Evolutionary conservation across 2,797 vertebrate genomes (phyloP).

Genomic region (Myioborus miniatus): DNA sequence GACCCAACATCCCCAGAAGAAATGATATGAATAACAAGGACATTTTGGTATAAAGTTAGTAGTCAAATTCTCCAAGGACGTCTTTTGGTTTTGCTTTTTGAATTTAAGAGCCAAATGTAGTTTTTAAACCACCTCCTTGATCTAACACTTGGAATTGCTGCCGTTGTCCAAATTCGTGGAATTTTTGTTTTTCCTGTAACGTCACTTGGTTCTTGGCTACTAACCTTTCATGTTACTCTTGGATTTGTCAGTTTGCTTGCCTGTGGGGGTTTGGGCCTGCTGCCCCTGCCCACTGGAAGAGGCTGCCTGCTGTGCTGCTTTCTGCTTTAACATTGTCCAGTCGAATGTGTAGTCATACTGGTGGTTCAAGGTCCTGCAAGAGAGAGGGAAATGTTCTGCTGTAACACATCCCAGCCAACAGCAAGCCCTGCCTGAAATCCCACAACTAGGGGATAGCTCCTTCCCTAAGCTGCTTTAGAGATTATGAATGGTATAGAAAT

Average conservation of each 20-base stretch:
- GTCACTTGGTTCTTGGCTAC: slow-evolving; percentile 99
- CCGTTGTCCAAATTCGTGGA: slow-evolving; percentile 81
- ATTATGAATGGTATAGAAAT: not conserved
- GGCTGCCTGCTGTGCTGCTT: slow-evolving; percentile 98
- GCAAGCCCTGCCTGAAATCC: not conserved
- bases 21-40: slow-evolving; percentile 87
- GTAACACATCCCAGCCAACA: not conserved
- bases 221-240: slow-evolving; percentile 99
- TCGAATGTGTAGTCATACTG: slow-evolving; percentile 99
- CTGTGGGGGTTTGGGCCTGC: slow-evolving; percentile 99
- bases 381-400: slow-evolving; percentile 8
- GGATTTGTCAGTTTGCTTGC: slow-evolving; percentile 99
- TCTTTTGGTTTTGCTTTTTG: slow-evolving; percentile 86
- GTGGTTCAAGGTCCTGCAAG: slow-evolving; percentile 94
- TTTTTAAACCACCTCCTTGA: slow-evolving; percentile 85
- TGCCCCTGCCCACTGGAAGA: slow-evolving; percentile 98
- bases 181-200: slow-evolving; percentile 83
- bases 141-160: slow-evolving; percentile 81
- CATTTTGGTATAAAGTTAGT: slow-evolving; percentile 98
- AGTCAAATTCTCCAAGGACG: slow-evolving; percentile 99
- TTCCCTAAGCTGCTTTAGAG: not conserved
- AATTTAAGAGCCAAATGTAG: slow-evolving; percentile 85
- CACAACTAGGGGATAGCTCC: not conserved
- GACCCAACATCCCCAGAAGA: slow-evolving; percentile 88
- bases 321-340: slow-evolving; percentile 99